A percentile compares a stretch with the other conserved stretches of the same genome.
These are phyloP conservation scores for Conomelus anceps DNA, from an alignment of 2,888 invertebrate species.

Conservation along the genomic window DNA sequence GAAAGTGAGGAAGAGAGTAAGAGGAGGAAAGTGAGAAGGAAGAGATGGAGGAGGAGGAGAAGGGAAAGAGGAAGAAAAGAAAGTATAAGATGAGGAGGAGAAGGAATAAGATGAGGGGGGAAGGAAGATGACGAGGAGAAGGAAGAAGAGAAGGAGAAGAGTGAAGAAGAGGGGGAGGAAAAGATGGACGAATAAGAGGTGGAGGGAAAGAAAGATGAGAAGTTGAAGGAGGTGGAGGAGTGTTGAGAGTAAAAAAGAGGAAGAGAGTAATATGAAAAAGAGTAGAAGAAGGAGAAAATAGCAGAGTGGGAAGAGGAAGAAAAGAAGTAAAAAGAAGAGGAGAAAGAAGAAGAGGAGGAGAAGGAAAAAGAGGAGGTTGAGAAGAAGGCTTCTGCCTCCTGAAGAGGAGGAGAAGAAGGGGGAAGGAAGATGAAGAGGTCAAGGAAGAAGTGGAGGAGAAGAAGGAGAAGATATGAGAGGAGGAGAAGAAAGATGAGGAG, in stretches of 20 bases:
- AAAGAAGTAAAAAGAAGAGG: background rate
- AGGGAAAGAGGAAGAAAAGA: too few species aligned
- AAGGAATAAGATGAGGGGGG: too few species aligned
- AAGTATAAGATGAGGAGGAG: too few species aligned
- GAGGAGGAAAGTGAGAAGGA: too few species aligned
- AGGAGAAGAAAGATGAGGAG: too few species aligned
- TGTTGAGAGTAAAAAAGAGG: background rate
- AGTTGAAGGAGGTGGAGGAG: background rate
- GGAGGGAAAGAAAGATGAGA: background rate
- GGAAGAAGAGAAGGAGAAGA: background rate
- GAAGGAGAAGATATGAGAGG: background rate
- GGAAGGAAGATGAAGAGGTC: background rate
- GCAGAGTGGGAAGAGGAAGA: background rate
- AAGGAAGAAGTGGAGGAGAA: background rate
- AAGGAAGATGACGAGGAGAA: background rate
- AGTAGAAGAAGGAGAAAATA: background rate
- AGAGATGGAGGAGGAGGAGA: too few species aligned
- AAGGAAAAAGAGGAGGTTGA: background rate
- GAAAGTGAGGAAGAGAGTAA: too few species aligned
- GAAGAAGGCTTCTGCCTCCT: too few species aligned
- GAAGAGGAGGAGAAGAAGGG: background rate
- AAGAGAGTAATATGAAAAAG: background rate
- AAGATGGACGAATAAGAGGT: background rate
- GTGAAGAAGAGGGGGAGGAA: background rate
- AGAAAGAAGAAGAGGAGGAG: background rate